Percentiles rank a stretch among this genome's conserved stretches.
Evolutionary conservation across 2,113 vertebrate species (phyloP).

Genomic region (Strix uralensis): DNA sequence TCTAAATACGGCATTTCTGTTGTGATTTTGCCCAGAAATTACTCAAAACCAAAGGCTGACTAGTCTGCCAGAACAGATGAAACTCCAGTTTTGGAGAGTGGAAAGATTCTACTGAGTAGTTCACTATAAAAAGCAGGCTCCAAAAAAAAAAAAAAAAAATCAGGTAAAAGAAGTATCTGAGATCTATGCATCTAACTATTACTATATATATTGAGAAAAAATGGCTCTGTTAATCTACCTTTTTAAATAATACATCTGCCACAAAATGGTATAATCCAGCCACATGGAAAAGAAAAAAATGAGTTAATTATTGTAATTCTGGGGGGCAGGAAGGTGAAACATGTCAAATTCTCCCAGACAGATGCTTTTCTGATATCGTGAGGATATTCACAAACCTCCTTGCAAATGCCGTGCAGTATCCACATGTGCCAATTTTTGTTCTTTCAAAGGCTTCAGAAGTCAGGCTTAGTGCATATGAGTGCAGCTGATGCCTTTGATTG

Average conservation of each 20-base stretch:
- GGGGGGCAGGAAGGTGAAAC: background rate
- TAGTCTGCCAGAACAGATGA: background rate
- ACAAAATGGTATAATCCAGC: background rate
- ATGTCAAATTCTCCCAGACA: background rate
- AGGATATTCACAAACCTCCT: background rate
- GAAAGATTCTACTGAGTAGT: background rate
- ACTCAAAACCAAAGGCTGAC: background rate
- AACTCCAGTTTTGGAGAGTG: background rate
- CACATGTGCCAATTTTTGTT: background rate
- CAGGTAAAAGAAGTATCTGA: background rate
- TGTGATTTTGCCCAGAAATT: background rate
- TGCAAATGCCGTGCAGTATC: background rate
- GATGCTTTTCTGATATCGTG: background rate
- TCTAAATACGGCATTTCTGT: background rate
- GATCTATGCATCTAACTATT: background rate
- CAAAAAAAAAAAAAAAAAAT: background rate
- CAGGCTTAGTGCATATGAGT: background rate
- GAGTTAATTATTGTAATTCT: background rate
- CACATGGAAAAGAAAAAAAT: background rate
- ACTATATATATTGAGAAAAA: background rate
- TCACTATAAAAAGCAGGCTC: background rate
- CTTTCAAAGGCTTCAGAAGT: conserved; percentile 23
- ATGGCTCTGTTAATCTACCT: background rate
- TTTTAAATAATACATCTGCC: background rate
- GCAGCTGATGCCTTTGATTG: background rate